Evolutionary conservation across 1,140 invertebrate genomes (phyloP).

Genomic region (Orussus abietinus): DNA sequence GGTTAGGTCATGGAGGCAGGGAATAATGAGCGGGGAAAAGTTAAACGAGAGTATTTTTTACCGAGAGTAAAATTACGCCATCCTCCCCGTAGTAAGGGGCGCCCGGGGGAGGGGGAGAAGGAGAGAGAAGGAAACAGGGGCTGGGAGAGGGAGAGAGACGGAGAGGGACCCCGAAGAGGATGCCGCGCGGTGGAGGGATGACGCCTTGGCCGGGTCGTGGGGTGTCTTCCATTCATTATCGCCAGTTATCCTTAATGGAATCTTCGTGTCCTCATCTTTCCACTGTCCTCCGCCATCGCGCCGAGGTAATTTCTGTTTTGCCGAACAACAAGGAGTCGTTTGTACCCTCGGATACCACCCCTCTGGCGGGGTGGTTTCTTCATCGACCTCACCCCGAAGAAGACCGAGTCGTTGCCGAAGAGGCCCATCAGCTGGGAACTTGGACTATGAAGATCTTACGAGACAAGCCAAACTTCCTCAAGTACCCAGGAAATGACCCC

Average conservation of each 20-base stretch:
- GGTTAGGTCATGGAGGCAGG: conserved; percentile 47
- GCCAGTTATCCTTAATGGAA: conserved; percentile 50
- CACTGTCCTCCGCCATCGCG: conserved; percentile 32
- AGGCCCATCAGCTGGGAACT: too few species aligned
- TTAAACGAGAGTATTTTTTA: conserved; percentile 52
- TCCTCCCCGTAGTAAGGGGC: conserved; percentile 22
- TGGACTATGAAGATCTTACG: too few species aligned
- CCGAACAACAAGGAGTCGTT: conserved; percentile 39
- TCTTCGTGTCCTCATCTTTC: conserved; percentile 48
- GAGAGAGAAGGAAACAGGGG: conserved; percentile 18
- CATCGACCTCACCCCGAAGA: too few species aligned
- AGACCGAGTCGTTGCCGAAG: too few species aligned
- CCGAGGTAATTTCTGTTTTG: conserved; percentile 42
- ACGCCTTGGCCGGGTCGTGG: conserved; percentile 8
- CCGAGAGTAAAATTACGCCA: conserved; percentile 45
- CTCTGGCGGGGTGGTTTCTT: too few species aligned
- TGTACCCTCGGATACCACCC: conserved; percentile 24
- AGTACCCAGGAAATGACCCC: too few species aligned
- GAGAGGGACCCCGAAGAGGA: conserved; percentile 13
- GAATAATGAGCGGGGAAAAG: conserved; percentile 50
- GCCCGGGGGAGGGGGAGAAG: conserved; percentile 16
- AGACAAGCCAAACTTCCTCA: too few species aligned
- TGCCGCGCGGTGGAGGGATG: conserved; percentile 10
- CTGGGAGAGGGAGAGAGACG: conserved; percentile 21
- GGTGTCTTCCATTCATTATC: conserved; percentile 50